Percentiles rank a stretch among this genome's conserved stretches.
Evolutionary conservation across 2,113 vertebrate species (phyloP).

Genomic region (Oreochromis aureus): DNA sequence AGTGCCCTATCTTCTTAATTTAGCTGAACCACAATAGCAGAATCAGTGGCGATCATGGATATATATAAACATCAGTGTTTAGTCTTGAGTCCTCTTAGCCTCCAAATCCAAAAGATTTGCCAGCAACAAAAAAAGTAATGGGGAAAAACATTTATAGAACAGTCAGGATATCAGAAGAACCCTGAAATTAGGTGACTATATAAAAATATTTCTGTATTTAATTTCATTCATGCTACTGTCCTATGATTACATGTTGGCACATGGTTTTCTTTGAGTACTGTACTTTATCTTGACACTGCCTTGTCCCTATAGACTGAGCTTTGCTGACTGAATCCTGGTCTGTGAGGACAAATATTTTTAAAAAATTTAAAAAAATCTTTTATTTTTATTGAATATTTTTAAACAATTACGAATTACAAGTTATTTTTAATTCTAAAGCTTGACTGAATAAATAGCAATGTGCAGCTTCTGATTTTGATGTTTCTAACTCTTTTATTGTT

Average conservation of each 20-base stretch:
- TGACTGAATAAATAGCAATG: neutral
- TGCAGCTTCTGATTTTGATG: neutral
- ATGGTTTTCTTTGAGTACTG: neutral
- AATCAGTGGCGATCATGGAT: neutral
- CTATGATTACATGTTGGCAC: neutral
- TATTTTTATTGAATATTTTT: neutral
- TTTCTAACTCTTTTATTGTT: neutral
- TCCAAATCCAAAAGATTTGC: neutral
- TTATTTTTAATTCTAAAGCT: neutral
- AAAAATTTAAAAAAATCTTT: neutral
- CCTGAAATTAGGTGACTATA: neutral
- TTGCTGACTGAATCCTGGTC: neutral
- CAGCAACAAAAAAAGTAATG: neutral
- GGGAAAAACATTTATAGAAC: neutral
- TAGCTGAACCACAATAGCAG: neutral
- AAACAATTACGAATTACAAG: neutral
- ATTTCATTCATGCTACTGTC: neutral
- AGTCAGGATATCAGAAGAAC: neutral
- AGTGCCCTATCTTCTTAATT: neutral
- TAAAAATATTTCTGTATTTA: neutral
- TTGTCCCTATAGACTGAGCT: neutral
- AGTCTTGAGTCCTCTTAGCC: neutral
- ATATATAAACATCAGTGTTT: neutral
- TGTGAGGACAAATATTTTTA: accelerated
- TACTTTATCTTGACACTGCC: neutral